A percentile compares a stretch with the other conserved stretches of the same genome.
Conservation (phyloP, 1,140 invertebrate species). For the Pectinophora gossypiella region DNA sequence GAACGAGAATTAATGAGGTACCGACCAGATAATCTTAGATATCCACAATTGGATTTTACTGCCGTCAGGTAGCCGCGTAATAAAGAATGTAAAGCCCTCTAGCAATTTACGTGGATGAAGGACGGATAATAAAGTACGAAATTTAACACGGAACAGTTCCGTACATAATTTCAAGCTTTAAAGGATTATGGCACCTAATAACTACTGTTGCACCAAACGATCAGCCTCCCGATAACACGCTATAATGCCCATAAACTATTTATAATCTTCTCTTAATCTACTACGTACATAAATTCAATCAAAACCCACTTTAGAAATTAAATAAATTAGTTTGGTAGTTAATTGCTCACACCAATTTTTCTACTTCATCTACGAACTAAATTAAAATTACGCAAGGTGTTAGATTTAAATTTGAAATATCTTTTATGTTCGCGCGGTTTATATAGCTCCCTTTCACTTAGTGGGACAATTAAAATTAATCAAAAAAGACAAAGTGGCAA, state of each 20-base stretch:
- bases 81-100: background rate
- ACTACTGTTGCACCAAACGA: too few species aligned
- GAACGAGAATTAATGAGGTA: background rate
- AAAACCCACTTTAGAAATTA: background rate
- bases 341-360: slow-evolving; percentile 6
- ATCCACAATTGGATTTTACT: background rate
- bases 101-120: background rate
- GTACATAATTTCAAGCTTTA: too few species aligned
- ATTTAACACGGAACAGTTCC: too few species aligned
- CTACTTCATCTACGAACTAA: background rate
- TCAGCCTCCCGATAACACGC: too few species aligned
- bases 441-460: slow-evolving; percentile 28
- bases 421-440: background rate
- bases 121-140: too few species aligned
- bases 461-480: slow-evolving; percentile 33
- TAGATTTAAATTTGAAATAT: background rate
- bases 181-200: too few species aligned
- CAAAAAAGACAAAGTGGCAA: slow-evolving; percentile 20
- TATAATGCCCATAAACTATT: too few species aligned
- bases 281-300: background rate
- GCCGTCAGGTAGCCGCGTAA: background rate
- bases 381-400: slow-evolving; percentile 7
- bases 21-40: background rate
- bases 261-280: too few species aligned
- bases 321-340: background rate